Evolutionary conservation across 37 sponge, comb jelly and placozoan genomes (phyloP), one percentile per base, ranked within the genome.

Genomic region (Ianthella basta): DNA sequence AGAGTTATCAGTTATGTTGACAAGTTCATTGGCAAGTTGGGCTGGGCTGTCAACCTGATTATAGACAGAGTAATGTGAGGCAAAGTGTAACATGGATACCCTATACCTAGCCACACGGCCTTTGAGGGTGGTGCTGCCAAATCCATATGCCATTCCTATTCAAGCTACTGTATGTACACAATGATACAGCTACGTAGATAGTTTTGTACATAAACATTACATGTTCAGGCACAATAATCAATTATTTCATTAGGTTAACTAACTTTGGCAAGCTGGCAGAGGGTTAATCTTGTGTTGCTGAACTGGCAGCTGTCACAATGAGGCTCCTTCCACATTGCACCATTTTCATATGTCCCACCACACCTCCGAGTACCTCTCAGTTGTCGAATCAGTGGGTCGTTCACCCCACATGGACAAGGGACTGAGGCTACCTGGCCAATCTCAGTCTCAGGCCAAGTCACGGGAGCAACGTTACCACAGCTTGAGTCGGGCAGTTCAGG

Each of bases 191-290:
- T 10, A 8, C 50, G n/a, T n/a, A n/a, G n/a, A n/a, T n/a, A n/a
- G n/a, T n/a, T n/a, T n/a, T n/a, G n/a, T n/a, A n/a, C n/a, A n/a
- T n/a, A n/a, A n/a, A n/a, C n/a, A n/a, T n/a, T n/a, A n/a, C n/a
- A n/a, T n/a, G n/a, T n/a, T n/a, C n/a, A n/a, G n/a, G n/a, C n/a
- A n/a, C n/a, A n/a, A n/a, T n/a, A n/a, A n/a, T n/a, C n/a, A n/a
- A n/a, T n/a, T n/a, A n/a, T 44, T 8, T 44, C 50, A 44, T 44
- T 44, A 8, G 8, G 50, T 44, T 8, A 4, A 73, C 86, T 61
- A 29, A 88, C 88, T 33, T 75, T 38, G 23, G 88, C 44, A 24
- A 88, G 54, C 2, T 37, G 65, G 34, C 88, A 88, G 6, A 88
- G 61, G 3, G n/a, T 27, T 60, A 80, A 44, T 4, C 80, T 78